Conservation (phyloP, 2,113 vertebrate genomes). For the Pteruthius melanotis region DNA sequence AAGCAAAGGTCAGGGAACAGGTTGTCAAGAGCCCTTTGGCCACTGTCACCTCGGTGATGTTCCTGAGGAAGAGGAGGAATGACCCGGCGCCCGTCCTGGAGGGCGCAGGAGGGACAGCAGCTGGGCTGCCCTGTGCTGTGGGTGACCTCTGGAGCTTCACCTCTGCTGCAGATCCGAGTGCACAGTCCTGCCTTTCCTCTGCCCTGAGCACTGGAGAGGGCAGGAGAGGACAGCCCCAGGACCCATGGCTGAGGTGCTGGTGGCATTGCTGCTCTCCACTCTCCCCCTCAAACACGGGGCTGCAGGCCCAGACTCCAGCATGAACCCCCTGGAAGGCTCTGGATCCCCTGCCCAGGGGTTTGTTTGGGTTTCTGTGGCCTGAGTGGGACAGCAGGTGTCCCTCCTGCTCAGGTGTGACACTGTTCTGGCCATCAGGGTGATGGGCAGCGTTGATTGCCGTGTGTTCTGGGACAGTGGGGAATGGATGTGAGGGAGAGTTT, state of each 20-base stretch:
- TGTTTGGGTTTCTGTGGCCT: not conserved
- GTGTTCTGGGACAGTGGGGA: not conserved
- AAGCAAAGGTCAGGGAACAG: not conserved
- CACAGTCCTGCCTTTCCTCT: not conserved
- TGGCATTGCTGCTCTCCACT: not conserved
- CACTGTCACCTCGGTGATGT: rapidly evolving
- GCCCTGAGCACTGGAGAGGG: not conserved
- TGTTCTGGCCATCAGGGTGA: too few species aligned
- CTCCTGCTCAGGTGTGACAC: not conserved
- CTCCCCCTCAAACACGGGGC: rapidly evolving
- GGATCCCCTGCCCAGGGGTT: not conserved
- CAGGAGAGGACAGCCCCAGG: not conserved
- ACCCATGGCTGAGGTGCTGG: not conserved
- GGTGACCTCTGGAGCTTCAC: not conserved
- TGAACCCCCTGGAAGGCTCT: not conserved
- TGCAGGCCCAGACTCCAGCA: not conserved
- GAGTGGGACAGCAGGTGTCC: not conserved
- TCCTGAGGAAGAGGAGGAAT: not conserved
- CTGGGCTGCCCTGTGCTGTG: rapidly evolving
- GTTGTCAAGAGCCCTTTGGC: not conserved
- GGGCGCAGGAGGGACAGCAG: not conserved
- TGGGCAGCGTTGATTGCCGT: rapidly evolving
- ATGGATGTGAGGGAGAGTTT: not conserved
- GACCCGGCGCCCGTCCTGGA: too few species aligned
- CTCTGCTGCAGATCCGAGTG: not conserved